These are phyloP conservation scores for Tetranychus truncatus DNA, from an alignment of 2,888 invertebrate species.

Conservation along the genomic window DNA sequence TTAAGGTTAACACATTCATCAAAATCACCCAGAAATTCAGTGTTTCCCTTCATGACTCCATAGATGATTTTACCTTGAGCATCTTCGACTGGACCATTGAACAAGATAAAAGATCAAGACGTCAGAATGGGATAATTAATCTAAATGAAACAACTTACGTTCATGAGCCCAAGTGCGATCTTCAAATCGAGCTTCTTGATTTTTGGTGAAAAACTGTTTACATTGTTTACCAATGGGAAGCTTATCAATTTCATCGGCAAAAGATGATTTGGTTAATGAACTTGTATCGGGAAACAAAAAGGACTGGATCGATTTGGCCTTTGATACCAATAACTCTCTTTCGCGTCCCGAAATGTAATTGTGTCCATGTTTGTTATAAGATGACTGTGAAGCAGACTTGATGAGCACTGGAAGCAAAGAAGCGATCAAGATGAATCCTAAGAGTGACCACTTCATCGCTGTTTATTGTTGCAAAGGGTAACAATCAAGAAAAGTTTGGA, in stretches of 20 bases:
- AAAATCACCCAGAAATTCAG: slow-evolving; percentile 5
- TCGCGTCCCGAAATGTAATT: neutral
- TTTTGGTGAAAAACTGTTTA: neutral
- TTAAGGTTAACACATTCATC: neutral
- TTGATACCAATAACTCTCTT: neutral
- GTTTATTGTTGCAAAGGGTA: neutral
- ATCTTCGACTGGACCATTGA: neutral
- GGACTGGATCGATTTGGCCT: neutral
- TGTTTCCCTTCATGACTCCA: slow-evolving; percentile 4
- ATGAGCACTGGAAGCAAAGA: neutral
- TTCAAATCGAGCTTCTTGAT: neutral
- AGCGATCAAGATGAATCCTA: neutral
- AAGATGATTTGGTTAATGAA: neutral
- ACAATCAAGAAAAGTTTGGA: neutral
- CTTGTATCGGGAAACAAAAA: neutral
- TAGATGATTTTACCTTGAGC: neutral
- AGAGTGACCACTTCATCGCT: neutral
- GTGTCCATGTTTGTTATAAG: neutral
- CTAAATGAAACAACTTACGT: neutral
- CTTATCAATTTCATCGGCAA: neutral
- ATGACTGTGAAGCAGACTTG: neutral
- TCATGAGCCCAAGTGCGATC: slow-evolving; percentile 5
- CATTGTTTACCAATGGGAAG: neutral
- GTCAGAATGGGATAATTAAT: neutral
- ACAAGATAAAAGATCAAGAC: no score